Base-by-base conservation (phyloP, 1,140 invertebrate species). In the Kradibia gibbosae region DNA sequence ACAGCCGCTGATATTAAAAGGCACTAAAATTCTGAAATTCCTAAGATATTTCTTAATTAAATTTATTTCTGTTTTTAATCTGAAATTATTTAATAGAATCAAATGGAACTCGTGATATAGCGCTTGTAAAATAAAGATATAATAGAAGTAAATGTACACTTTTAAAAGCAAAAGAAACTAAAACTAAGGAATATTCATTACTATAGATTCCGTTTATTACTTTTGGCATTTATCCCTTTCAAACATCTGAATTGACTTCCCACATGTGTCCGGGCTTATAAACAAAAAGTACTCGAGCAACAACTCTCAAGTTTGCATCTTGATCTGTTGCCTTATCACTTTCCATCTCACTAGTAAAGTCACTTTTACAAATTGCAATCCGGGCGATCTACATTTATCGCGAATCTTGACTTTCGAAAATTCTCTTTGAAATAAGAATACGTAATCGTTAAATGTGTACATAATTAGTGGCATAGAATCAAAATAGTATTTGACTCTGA, bases 201-300 rank as follows among this genome's bases (percentile, higher is more conserved):
- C 28, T 28, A 39, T 7, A 25, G 48, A 45, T 1, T 42, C 34
- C 53, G 76, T 34, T 39, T 48, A 67, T 53, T 25, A 34, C 17
- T 3, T 74, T 74, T 74, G 31, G 55, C 75, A 62, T 65, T 65
- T 77, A 39, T 57, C n/a, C 34, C 34, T 20, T 73, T 76, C 55
- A 13, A 22, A 1, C 39, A 39, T 45, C 36, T 28, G 62, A 76
- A 48, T 74, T 48, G 50, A 74, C 34, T 57, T 11, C 34, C 36
- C 62, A 67, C 31, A 39, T 7, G 5, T 11, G 7, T 25, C 3
- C 36, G 1, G 8, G 22, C n/a, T 25, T 11, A 11, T 22, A 28
- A 8, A 31, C 25, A 31, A 8, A 55, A 5, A n/a, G 25, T 62
- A 17, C 25, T 10, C 7, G 0, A 0, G 25, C 3, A 11, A 48